Percentiles rank a stretch among this genome's conserved stretches.
phyloP scores from a whole-genome alignment of 2,797 vertebrate species.

The Takifugu rubripes region DNA sequence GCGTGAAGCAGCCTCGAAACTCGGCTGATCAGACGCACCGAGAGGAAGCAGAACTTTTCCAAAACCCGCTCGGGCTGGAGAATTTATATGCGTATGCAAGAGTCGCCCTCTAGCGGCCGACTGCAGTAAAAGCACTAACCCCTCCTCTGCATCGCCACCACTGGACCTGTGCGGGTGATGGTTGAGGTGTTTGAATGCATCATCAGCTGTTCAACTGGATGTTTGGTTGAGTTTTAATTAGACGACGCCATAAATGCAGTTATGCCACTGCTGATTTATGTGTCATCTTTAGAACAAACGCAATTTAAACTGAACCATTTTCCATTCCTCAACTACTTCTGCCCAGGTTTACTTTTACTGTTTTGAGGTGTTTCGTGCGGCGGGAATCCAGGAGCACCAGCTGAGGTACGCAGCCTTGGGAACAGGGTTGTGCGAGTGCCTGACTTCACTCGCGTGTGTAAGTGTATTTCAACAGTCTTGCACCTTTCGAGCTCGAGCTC shows the following conservation, averaged over 20 bases:
- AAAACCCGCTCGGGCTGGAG: neutral
- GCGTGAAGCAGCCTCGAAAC: neutral
- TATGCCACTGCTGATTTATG: too few relatives aligned
- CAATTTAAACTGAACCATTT: neutral
- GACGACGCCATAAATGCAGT: too few relatives aligned
- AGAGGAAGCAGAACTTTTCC: neutral
- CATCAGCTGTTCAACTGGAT: too few relatives aligned
- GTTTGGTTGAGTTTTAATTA: too few relatives aligned
- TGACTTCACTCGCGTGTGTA: constrained; percentile 71
- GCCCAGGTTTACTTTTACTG: constrained; percentile 83
- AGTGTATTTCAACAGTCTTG: constrained; percentile 39
- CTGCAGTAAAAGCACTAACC: too few relatives aligned
- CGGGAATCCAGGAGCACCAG: constrained; percentile 72
- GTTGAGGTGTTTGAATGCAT: too few relatives aligned
- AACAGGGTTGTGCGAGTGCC: constrained; percentile 72
- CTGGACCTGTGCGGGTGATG: too few relatives aligned
- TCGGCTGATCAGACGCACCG: neutral
- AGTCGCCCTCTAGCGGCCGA: too few relatives aligned
- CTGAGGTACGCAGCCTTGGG: constrained; percentile 74
- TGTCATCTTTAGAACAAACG: too few relatives aligned
- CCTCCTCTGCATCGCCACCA: too few relatives aligned
- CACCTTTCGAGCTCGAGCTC: too few relatives aligned
- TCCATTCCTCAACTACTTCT: constrained; percentile 10
- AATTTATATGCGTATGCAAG: neutral
- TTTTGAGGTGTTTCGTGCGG: constrained; percentile 74